These are phyloP conservation scores for Ophonus ardosiacus DNA, from an alignment of 2,888 invertebrate genomes.

Conservation along the genomic window DNA sequence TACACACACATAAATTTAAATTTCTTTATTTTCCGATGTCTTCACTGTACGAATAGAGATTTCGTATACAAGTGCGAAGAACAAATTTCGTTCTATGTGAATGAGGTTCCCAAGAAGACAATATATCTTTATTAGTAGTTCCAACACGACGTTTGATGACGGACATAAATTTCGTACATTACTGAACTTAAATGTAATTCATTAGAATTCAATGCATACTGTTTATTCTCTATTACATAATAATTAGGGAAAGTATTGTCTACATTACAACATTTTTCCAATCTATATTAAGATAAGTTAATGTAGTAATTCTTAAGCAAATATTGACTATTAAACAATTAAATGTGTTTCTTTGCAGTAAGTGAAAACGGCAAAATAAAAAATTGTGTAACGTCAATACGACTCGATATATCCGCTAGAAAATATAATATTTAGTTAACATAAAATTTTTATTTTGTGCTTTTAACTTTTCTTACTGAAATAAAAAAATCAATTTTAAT, in stretches of 20 bases:
- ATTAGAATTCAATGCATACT: conserved; percentile 21
- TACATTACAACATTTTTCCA: conserved; percentile 6
- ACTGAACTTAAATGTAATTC: conserved; percentile 8
- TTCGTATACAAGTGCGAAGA: background rate
- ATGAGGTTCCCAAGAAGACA: background rate
- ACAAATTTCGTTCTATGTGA: background rate
- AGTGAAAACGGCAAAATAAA: too few species aligned
- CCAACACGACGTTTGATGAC: background rate
- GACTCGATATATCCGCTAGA: too few species aligned
- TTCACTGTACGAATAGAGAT: background rate
- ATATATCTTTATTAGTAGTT: conserved; percentile 1
- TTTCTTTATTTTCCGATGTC: too few species aligned
- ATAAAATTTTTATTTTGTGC: too few species aligned
- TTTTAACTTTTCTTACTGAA: too few species aligned
- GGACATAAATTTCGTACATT: conserved; percentile 29
- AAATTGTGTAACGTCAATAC: too few species aligned
- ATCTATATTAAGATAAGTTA: background rate
- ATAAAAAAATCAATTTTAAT: too few species aligned
- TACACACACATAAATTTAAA: too few species aligned
- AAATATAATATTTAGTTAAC: too few species aligned
- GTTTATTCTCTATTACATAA: conserved; percentile 23
- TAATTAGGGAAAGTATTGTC: conserved; percentile 37
- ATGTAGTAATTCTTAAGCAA: background rate
- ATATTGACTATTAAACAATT: conserved; percentile 1
- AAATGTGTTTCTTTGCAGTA: too few species aligned